Percentiles rank a stretch among this genome's conserved stretches.
Conservation (phyloP, 23 tunicate species). For the Phallusia fumigata region DNA sequence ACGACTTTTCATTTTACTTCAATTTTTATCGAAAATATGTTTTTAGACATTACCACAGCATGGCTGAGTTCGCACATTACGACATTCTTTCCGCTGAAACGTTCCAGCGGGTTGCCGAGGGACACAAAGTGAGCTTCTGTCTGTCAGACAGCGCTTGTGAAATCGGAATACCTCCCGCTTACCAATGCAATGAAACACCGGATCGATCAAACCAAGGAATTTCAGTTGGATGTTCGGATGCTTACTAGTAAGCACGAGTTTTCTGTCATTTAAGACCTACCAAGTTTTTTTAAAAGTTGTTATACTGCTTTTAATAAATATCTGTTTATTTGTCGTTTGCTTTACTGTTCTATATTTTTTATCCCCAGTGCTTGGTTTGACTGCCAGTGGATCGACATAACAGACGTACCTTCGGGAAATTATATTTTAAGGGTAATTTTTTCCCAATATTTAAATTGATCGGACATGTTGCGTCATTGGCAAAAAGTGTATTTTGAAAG, state of each 20-base stretch:
- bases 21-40: not conserved
- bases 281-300: not conserved
- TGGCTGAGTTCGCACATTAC: conserved; percentile 56
- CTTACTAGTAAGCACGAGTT: conserved; percentile 24
- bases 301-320: no score
- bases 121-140: conserved; percentile 69
- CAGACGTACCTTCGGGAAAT: conserved; percentile 38
- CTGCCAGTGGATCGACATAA: conserved; percentile 73
- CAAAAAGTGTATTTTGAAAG: no score
- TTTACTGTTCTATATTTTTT: not conserved
- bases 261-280: not conserved
- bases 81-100: conserved; percentile 30
- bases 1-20: no score
- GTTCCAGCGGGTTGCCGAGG: conserved; percentile 37
- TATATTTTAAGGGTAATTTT: conserved; percentile 34
- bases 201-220: conserved; percentile 33
- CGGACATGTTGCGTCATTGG: no score
- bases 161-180: conserved; percentile 1
- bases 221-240: conserved; percentile 53
- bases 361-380: conserved; percentile 15
- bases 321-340: no score
- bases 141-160: conserved; percentile 46
- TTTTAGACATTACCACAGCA: conserved; percentile 67
- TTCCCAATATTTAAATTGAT: no score
- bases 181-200: conserved; percentile 19